Evolutionary conservation across 1,140 invertebrate species (phyloP), one percentile per base, ranked within the genome.

Genomic region (Coelopa frigida): DNA sequence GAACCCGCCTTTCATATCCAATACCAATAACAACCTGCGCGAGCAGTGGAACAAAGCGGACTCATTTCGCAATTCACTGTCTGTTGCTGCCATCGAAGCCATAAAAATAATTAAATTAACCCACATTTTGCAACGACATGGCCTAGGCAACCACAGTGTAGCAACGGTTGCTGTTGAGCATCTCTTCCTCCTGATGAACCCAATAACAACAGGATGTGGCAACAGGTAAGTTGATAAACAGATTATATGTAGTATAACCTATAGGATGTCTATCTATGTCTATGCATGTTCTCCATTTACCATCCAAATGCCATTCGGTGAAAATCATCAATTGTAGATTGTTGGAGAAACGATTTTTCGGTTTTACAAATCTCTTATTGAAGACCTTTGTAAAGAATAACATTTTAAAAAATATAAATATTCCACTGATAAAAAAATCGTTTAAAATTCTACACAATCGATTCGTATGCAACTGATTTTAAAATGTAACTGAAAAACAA

Each of bases 41-140:
- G n/a, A n/a, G n/a, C n/a, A n/a, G n/a, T n/a, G n/a, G n/a, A n/a
- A n/a, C n/a, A n/a, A n/a, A n/a, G n/a, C n/a, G n/a, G n/a, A n/a
- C n/a, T n/a, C n/a, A n/a, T n/a, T n/a, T n/a, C n/a, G n/a, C n/a
- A n/a, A n/a, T n/a, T n/a, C n/a, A n/a, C n/a, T n/a, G n/a, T 29
- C 8, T 29, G 8, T 29, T 29, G 14, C 27, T 10, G 20, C 22
- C 24, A 26, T 11, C 20, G 36, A 38, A 46, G 37, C 45, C 36
- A 12, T 40, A 46, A 5, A 46, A 46, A 22, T 46, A 46, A 46
- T 46, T 32, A n/a, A 39, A 46, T 46, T 46, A 37, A 22, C 45
- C 45, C 32, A 46, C 26, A 31, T 46, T 38, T 5, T 5, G 11
- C 21, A 22, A 23, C n/a, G n/a, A 29, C 15, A 11, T n/a, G 14